Evolutionary conservation across 2,113 vertebrate genomes (phyloP).

Genomic region (Salminus brasiliensis): DNA sequence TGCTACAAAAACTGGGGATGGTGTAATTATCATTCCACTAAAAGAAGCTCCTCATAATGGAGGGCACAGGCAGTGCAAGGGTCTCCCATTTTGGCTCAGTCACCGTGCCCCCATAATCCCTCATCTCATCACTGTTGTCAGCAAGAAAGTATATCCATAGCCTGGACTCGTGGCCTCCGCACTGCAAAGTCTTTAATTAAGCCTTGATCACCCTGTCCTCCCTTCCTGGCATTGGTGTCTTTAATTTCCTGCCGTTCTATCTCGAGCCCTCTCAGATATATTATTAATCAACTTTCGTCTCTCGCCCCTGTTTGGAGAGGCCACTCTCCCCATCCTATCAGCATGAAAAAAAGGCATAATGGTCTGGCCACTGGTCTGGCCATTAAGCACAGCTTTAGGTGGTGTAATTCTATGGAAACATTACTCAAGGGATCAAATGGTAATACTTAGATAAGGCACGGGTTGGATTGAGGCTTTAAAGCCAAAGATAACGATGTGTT

Average conservation of each 20-base stretch:
- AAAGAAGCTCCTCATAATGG: slow-evolving; percentile 70
- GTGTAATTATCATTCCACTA: slow-evolving; percentile 64
- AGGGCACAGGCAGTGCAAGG: slow-evolving; percentile 62
- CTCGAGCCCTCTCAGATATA: slow-evolving; percentile 69
- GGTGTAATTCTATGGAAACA: slow-evolving; percentile 64
- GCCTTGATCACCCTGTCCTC: slow-evolving; percentile 69
- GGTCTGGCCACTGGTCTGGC: slow-evolving; percentile 56
- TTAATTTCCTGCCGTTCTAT: slow-evolving; percentile 80
- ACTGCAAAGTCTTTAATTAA: slow-evolving; percentile 78
- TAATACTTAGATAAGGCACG: slow-evolving; percentile 68
- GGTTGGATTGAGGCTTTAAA: slow-evolving; percentile 43
- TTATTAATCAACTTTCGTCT: slow-evolving; percentile 74
- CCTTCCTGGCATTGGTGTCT: slow-evolving; percentile 70
- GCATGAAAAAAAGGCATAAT: slow-evolving; percentile 45
- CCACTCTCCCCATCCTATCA: slow-evolving; percentile 26
- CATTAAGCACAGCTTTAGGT: slow-evolving; percentile 62
- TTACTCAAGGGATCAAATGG: slow-evolving; percentile 68
- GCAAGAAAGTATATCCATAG: slow-evolving; percentile 67
- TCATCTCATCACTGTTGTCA: slow-evolving; percentile 63
- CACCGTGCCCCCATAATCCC: slow-evolving; percentile 61
- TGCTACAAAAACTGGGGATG: slow-evolving; percentile 50
- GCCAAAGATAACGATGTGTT: slow-evolving; percentile 6
- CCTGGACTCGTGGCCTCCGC: slow-evolving; percentile 68
- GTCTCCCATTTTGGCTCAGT: slow-evolving; percentile 45
- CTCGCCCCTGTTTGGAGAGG: slow-evolving; percentile 60